A percentile compares a stretch with the other conserved stretches of the same genome.
phyloP scores from a whole-genome alignment of 2,113 vertebrate species.

The Oreocharis arfaki region DNA sequence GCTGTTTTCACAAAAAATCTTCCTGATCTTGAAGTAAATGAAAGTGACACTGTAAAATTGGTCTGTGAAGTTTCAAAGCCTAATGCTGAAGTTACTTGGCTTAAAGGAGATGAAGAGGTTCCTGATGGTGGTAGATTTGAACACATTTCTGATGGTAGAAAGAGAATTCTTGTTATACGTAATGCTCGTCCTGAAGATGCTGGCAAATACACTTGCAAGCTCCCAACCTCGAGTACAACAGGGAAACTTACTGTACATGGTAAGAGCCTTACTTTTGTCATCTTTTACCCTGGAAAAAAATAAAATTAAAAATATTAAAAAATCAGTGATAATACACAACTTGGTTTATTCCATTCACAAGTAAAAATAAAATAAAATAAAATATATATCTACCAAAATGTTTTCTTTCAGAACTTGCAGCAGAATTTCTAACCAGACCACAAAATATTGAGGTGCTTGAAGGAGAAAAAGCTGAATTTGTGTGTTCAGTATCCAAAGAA shows the following conservation, averaged over 20 bases:
- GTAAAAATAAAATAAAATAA: neutral
- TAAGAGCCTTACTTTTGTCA: constrained; percentile 50
- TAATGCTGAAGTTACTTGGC: constrained; percentile 88
- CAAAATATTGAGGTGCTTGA: constrained; percentile 91
- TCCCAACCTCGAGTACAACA: constrained; percentile 80
- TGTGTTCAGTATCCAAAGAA: constrained; percentile 92
- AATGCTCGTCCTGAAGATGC: constrained; percentile 86
- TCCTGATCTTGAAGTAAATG: constrained; percentile 87
- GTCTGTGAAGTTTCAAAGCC: constrained; percentile 95
- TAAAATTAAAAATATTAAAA: neutral
- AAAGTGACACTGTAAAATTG: constrained; percentile 92
- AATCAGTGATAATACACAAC: neutral
- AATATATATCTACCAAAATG: neutral
- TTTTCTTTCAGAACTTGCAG: constrained; percentile 85
- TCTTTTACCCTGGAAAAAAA: neutral
- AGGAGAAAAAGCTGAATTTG: constrained; percentile 92
- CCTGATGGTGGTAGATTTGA: constrained; percentile 92
- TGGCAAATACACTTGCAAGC: constrained; percentile 86
- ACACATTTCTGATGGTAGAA: constrained; percentile 84
- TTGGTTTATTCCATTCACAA: neutral
- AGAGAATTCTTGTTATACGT: constrained; percentile 87
- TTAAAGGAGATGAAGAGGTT: constrained; percentile 88
- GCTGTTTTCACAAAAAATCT: constrained; percentile 96
- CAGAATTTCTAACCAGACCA: constrained; percentile 92
- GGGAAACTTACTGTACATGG: constrained; percentile 87